A percentile compares a stretch with the other conserved stretches of the same genome.
phyloP scores from a whole-genome alignment of 2,888 invertebrate species.

The Oligia strigilis region DNA sequence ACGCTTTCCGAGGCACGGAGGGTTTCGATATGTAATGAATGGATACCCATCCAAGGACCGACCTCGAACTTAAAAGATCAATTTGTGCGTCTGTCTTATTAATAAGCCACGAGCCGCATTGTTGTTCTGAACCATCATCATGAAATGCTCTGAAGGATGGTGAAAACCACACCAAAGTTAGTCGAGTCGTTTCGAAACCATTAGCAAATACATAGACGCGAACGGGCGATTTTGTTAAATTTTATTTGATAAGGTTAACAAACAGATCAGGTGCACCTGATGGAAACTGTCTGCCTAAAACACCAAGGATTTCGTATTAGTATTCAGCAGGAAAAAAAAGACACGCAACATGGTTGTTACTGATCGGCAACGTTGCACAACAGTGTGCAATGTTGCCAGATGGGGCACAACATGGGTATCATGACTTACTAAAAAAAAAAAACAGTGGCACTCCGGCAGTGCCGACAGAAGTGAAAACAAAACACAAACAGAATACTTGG shows the following conservation, averaged over 20 bases:
- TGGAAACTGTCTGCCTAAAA: conserved; percentile 1
- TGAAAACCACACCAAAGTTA: background rate
- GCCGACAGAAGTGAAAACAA: too few species aligned
- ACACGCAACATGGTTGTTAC: background rate
- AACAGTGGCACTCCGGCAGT: too few species aligned
- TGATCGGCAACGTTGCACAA: background rate
- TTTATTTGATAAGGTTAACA: background rate
- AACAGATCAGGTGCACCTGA: background rate
- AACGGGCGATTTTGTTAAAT: background rate
- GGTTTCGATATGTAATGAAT: background rate
- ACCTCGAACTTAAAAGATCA: background rate
- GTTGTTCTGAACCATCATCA: background rate
- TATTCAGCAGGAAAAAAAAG: conserved; percentile 5
- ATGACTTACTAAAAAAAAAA: too few species aligned
- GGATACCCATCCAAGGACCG: background rate
- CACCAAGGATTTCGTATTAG: conserved; percentile 19
- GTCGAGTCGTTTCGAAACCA: background rate
- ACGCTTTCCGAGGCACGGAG: background rate
- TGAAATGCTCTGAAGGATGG: background rate
- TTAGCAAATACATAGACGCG: background rate
- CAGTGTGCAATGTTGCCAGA: background rate
- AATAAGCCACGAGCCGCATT: background rate
- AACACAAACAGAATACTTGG: too few species aligned
- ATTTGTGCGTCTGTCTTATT: background rate
- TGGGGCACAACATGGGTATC: background rate